These are phyloP conservation scores for Sorex araneus DNA, from an alignment of 2,113 vertebrate genomes.

Conservation along the genomic window DNA sequence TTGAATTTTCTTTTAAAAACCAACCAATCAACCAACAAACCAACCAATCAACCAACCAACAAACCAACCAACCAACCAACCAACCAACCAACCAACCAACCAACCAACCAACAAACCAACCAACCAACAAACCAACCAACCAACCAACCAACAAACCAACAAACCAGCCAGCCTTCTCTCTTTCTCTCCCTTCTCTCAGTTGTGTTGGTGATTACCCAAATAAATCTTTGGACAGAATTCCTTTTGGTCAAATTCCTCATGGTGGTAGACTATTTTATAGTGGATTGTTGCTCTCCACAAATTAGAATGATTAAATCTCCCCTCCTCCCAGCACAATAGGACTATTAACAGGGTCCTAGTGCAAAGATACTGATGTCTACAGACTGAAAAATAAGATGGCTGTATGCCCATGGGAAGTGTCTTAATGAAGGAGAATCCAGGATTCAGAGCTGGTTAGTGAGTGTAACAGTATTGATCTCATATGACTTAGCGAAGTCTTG, in stretches of 20 bases:
- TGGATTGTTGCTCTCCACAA: background rate
- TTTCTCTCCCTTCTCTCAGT: background rate
- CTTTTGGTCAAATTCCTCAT: background rate
- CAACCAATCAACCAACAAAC: too few species aligned
- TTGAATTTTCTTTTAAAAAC: too few species aligned
- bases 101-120: too few species aligned
- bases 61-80: too few species aligned
- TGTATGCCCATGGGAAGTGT: background rate
- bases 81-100: too few species aligned
- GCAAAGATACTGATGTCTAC: background rate
- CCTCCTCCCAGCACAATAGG: background rate
- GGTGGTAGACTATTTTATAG: background rate
- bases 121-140: too few species aligned
- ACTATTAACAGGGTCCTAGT: background rate
- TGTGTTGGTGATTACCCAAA: background rate
- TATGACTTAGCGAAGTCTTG: background rate
- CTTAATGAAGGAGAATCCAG: background rate
- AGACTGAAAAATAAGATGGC: background rate
- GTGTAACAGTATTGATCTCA: background rate
- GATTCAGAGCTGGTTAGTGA: background rate
- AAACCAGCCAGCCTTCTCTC: background rate
- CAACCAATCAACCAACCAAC: too few species aligned
- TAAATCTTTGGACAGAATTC: background rate
- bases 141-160: too few species aligned
- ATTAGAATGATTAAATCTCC: background rate